A percentile compares a stretch with the other conserved stretches of the same genome.
These are phyloP conservation scores for Zaprionus obscuricornis DNA, from an alignment of 2,888 invertebrate species.

Conservation along the genomic window DNA sequence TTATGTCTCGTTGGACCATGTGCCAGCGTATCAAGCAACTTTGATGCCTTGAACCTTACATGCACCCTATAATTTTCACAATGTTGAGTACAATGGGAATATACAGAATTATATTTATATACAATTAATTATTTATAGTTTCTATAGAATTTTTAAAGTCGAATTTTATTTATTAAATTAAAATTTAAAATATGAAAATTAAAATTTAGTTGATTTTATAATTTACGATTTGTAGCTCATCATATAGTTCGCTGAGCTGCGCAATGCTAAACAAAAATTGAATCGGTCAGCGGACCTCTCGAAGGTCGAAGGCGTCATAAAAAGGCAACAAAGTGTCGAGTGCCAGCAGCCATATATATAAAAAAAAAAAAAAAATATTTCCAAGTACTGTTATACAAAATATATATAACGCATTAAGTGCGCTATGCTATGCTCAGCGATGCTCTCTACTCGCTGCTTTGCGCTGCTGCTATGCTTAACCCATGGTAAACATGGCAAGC, in stretches of 20 bases:
- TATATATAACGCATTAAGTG: slow-evolving; percentile 49
- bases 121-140: too few relatives aligned
- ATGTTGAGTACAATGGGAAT: slow-evolving; percentile 6
- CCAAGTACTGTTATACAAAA: slow-evolving; percentile 57
- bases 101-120: neutral
- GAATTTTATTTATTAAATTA: too few relatives aligned
- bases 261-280: neutral
- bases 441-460: too few relatives aligned
- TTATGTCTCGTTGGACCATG: slow-evolving; percentile 48
- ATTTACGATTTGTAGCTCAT: slow-evolving; percentile 14
- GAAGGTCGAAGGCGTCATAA: slow-evolving; percentile 32
- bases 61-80: slow-evolving; percentile 35
- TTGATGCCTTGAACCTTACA: slow-evolving; percentile 34
- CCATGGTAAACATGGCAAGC: slow-evolving; percentile 14
- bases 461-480: too few relatives aligned
- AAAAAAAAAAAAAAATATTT: slow-evolving; percentile 48
- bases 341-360: slow-evolving; percentile 37
- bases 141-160: too few relatives aligned
- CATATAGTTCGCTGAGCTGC: neutral
- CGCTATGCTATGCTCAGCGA: too few relatives aligned
- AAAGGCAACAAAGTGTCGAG: slow-evolving; percentile 43
- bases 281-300: slow-evolving; percentile 8
- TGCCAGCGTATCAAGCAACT: slow-evolving; percentile 28
- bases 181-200: too few relatives aligned
- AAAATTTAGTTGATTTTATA: too few relatives aligned